Evolutionary conservation across 2,888 invertebrate genomes (phyloP).

Genomic region (Hirtodrosophila trivittata): DNA sequence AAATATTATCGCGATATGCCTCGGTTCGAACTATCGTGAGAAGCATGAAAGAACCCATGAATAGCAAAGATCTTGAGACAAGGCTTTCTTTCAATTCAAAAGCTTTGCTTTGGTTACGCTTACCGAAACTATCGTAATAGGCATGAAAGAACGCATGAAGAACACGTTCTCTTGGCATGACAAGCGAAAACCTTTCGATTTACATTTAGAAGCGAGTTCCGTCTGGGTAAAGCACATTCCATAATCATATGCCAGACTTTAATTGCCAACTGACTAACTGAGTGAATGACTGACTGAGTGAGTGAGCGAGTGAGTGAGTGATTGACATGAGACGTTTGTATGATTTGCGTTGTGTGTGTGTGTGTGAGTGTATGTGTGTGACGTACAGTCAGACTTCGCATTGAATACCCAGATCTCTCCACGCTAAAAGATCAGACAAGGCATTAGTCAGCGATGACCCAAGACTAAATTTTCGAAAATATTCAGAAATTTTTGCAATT

Average conservation of each 20-base stretch:
- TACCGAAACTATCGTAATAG: no score
- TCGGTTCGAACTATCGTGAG: not conserved
- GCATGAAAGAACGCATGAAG: conserved; percentile 4
- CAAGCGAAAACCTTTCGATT: not conserved
- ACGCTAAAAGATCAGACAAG: not conserved
- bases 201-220: not conserved
- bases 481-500: not conserved
- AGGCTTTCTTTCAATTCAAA: no score
- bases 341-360: conserved; percentile 44
- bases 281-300: not conserved
- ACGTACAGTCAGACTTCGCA: conserved; percentile 17
- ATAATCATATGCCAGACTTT: conserved; percentile 35
- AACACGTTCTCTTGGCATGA: not conserved
- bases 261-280: conserved; percentile 16
- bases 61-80: no score
- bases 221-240: conserved; percentile 1
- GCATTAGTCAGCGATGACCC: conserved; percentile 20
- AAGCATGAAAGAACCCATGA: no score
- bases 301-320: conserved; percentile 17
- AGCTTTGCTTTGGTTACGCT: no score
- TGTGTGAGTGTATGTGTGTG: conserved; percentile 13
- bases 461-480: conserved; percentile 27
- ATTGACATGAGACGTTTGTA: conserved; percentile 60
- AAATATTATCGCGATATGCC: no score
- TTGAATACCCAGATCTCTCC: no score